Conservation (phyloP, 2,888 invertebrate genomes). For the Stenotaenia linearis region DNA sequence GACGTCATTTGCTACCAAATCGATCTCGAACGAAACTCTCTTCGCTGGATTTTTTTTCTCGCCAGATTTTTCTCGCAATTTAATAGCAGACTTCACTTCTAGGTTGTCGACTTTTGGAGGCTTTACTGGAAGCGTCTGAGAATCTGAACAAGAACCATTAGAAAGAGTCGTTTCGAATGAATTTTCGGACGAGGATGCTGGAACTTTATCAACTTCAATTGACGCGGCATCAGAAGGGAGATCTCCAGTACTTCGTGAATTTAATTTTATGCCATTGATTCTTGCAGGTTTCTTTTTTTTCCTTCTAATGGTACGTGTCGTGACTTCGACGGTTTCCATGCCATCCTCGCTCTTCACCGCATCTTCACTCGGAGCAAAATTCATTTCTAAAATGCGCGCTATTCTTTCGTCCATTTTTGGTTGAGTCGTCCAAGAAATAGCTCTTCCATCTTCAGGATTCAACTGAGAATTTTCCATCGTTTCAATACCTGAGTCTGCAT, state of each 20-base stretch:
- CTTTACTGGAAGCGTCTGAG: not conserved
- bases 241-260: not conserved
- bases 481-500: conserved; percentile 40
- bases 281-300: not conserved
- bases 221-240: not conserved
- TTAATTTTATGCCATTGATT: not conserved
- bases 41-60: conserved; percentile 28
- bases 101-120: not conserved
- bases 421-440: too few species aligned
- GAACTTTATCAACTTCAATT: not conserved
- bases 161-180: not conserved
- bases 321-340: not conserved
- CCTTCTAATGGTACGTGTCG: not conserved
- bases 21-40: conserved; percentile 36
- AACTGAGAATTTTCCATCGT: conserved; percentile 30
- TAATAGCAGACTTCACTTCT: conserved; percentile 19
- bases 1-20: conserved; percentile 28
- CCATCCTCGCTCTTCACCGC: not conserved
- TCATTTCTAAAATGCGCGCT: not conserved
- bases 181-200: not conserved
- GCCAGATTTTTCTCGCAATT: conserved; percentile 14
- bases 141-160: not conserved
- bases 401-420: not conserved
- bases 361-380: not conserved
- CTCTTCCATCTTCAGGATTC: not conserved